Evolutionary conservation across 92 coral and sea anemone genomes (phyloP).

Genomic region (Phenganax marumi): DNA sequence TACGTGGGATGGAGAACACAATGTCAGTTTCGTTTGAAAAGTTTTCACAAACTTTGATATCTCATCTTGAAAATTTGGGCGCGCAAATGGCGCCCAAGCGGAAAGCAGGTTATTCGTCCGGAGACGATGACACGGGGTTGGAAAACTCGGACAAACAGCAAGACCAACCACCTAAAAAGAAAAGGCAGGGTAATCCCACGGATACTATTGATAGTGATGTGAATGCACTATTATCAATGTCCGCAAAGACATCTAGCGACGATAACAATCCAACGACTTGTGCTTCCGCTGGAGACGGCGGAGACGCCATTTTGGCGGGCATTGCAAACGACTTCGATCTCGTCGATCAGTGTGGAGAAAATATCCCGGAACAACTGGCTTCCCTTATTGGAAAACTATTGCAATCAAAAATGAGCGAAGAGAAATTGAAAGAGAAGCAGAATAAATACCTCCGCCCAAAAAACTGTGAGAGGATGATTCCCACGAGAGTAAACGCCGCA

Average conservation of each 20-base stretch:
- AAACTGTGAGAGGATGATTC: slow-evolving; percentile 22
- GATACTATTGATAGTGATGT: neutral
- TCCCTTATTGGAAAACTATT: no score
- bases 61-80: neutral
- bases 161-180: neutral
- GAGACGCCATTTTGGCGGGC: slow-evolving; percentile 25
- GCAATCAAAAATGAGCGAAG: neutral
- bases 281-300: neutral
- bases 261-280: slow-evolving; percentile 1
- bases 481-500: slow-evolving; percentile 18
- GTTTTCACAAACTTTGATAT: no score
- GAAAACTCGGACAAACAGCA: neutral
- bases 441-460: neutral
- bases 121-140: neutral
- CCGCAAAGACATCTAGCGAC: neutral
- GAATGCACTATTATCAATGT: slow-evolving; percentile 1
- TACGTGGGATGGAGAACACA: no score
- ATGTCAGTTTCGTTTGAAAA: no score
- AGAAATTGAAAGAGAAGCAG: slow-evolving; percentile 18
- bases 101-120: neutral
- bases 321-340: slow-evolving; percentile 20
- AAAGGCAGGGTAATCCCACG: neutral
- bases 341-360: slow-evolving; percentile 6
- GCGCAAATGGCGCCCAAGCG: neutral
- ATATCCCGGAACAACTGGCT: slow-evolving; percentile 2